Conservation (phyloP, 2,113 vertebrate species). For the Zapornia atra region DNA sequence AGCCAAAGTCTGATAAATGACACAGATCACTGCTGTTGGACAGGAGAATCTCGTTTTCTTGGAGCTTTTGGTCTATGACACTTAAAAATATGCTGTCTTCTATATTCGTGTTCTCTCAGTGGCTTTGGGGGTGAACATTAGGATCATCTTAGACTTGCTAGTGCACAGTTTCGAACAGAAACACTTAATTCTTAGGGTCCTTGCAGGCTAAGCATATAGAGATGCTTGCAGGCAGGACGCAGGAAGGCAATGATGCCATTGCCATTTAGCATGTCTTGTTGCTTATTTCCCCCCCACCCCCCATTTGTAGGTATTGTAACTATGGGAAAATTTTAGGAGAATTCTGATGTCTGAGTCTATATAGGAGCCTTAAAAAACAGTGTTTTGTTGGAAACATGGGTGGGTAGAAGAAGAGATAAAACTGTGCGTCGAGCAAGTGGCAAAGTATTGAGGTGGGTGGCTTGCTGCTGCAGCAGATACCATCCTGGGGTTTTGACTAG, state of each 20-base stretch:
- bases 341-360: not conserved
- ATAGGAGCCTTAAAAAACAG: not conserved
- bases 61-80: not conserved
- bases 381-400: not conserved
- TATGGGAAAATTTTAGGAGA: not conserved
- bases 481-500: not conserved
- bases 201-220: no score
- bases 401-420: not conserved
- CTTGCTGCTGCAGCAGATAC: not conserved
- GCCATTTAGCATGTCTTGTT: not conserved
- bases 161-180: not conserved
- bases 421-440: not conserved
- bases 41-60: not conserved
- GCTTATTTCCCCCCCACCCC: no score
- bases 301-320: rapidly evolving
- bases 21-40: not conserved
- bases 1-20: not conserved
- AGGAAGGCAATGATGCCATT: not conserved
- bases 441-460: not conserved
- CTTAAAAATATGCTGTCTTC: not conserved
- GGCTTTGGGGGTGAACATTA: not conserved
- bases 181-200: not conserved
- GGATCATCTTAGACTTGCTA: not conserved
- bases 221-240: not conserved
- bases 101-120: not conserved